phyloP scores from a whole-genome alignment of 2,888 invertebrate species.

The Alsophila aescularia region DNA sequence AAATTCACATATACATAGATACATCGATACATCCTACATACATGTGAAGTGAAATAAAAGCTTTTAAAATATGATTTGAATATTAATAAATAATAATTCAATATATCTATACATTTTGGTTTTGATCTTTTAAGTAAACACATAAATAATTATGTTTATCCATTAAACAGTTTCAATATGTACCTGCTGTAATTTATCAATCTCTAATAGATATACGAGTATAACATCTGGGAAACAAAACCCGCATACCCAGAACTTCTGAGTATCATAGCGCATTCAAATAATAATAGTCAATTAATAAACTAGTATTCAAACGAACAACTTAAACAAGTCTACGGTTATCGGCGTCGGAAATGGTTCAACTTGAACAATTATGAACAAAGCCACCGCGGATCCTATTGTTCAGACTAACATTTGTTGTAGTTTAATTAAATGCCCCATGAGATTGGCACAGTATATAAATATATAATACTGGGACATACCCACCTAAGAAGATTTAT shows the following conservation, averaged over 20 bases:
- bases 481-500: too few species aligned
- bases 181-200: too few species aligned
- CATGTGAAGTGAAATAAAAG: too few species aligned
- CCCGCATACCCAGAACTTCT: background rate
- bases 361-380: constrained; percentile 24
- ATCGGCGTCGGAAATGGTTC: constrained; percentile 16
- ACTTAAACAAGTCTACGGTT: constrained; percentile 15
- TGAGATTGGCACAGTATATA: background rate
- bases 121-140: too few species aligned
- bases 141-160: too few species aligned
- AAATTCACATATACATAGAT: too few species aligned
- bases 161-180: too few species aligned
- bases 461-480: too few species aligned
- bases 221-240: background rate
- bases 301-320: constrained; percentile 7
- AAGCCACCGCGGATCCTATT: constrained; percentile 18
- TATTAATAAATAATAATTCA: too few species aligned
- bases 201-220: background rate
- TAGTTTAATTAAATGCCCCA: constrained; percentile 13
- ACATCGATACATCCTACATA: too few species aligned
- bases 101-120: too few species aligned
- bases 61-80: too few species aligned
- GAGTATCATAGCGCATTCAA: background rate
- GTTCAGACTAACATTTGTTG: constrained; percentile 17
- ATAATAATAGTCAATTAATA: background rate